Conservation (phyloP, 2,113 vertebrate genomes). For the Lepidothrix coronata region DNA sequence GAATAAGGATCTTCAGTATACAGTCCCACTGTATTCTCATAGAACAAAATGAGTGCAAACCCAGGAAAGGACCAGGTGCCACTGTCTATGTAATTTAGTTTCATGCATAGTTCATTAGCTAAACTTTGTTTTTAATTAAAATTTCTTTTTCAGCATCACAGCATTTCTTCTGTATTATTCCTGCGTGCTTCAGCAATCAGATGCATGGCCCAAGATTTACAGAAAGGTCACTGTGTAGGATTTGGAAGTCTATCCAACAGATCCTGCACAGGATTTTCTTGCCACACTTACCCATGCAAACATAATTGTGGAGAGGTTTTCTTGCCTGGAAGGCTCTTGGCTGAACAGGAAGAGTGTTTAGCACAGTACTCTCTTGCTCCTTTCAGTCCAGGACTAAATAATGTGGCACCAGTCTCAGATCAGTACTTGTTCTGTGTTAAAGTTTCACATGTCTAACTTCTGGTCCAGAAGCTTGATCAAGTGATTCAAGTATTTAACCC, state of each 20-base stretch:
- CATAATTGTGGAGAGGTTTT: background rate
- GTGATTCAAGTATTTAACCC: background rate
- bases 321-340: background rate
- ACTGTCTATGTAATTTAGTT: background rate
- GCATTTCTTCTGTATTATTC: background rate
- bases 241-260: background rate
- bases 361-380: background rate
- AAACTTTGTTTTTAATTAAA: background rate
- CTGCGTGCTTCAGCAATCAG: background rate
- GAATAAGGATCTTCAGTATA: background rate
- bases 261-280: background rate
- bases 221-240: background rate
- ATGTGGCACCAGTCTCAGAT: background rate
- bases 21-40: background rate
- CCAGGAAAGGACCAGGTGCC: background rate
- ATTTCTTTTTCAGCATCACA: background rate
- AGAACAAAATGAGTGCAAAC: background rate
- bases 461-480: background rate
- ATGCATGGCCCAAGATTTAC: background rate
- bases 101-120: background rate
- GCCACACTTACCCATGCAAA: background rate
- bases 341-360: background rate
- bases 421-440: background rate
- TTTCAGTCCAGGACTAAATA: background rate
- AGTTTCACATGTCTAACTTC: background rate